Conservation (phyloP, 2,888 invertebrate genomes). For the Chrysodeixis includens region DNA sequence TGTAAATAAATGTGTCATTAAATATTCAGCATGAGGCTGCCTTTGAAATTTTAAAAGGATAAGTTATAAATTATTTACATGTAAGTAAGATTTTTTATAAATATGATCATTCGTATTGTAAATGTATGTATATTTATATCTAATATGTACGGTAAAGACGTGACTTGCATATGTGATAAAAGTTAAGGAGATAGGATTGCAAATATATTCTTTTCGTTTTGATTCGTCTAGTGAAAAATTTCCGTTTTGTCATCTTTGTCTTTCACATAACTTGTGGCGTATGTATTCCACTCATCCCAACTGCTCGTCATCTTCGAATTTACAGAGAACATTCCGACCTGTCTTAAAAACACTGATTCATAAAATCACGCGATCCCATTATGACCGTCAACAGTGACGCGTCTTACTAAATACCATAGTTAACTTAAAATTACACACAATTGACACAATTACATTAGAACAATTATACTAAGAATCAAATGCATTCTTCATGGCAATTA, state of each 20-base stretch:
- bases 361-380: slow-evolving; percentile 2
- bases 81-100: no score
- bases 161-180: background rate
- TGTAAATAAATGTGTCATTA: background rate
- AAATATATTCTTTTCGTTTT: no score
- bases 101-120: no score
- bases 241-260: no score
- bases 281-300: no score
- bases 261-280: no score
- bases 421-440: background rate
- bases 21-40: background rate
- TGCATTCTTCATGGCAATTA: no score
- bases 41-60: background rate
- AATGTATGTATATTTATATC: no score
- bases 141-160: background rate
- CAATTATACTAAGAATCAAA: no score
- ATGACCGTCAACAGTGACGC: background rate
- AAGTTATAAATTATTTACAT: no score
- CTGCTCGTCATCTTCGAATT: background rate
- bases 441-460: background rate
- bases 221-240: no score
- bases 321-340: background rate
- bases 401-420: background rate
- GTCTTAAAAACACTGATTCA: slow-evolving; percentile 2
- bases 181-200: no score